Evolutionary conservation across 1,140 invertebrate species (phyloP).

Genomic region (Heliothis virescens): DNA sequence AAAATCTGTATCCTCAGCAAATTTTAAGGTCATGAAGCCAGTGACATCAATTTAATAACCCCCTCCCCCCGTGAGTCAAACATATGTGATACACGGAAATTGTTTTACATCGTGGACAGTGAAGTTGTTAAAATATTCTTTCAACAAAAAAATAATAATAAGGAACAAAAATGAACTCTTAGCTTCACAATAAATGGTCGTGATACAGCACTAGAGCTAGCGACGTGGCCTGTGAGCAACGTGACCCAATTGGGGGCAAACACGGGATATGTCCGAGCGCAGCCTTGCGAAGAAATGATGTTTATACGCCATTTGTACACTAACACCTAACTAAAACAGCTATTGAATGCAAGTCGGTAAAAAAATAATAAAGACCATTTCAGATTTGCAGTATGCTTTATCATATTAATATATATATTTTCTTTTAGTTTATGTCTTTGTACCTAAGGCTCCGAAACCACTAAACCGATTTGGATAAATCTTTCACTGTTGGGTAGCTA

Average conservation of each 20-base stretch:
- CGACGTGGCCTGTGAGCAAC: neutral
- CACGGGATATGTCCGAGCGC: slow-evolving; percentile 30
- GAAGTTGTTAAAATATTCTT: neutral
- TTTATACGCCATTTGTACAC: slow-evolving; percentile 32
- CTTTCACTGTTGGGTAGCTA: no score
- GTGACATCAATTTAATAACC: no score
- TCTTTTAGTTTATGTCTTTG: no score
- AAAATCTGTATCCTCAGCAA: no score
- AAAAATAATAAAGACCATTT: neutral
- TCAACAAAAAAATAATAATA: neutral
- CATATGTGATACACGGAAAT: no score
- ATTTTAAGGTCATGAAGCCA: no score
- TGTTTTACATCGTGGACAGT: neutral
- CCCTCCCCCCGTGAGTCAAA: no score
- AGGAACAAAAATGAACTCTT: slow-evolving; percentile 14
- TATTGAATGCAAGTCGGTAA: neutral
- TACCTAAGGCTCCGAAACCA: no score
- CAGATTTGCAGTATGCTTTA: no score
- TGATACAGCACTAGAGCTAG: slow-evolving; percentile 14
- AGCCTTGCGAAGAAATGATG: slow-evolving; percentile 24
- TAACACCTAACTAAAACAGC: slow-evolving; percentile 9
- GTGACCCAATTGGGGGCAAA: slow-evolving; percentile 44
- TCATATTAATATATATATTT: no score
- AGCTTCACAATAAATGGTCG: slow-evolving; percentile 4
- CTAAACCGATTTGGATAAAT: no score